Conservation (phyloP, 2,888 invertebrate genomes). For the Drosophila buzzatii region DNA sequence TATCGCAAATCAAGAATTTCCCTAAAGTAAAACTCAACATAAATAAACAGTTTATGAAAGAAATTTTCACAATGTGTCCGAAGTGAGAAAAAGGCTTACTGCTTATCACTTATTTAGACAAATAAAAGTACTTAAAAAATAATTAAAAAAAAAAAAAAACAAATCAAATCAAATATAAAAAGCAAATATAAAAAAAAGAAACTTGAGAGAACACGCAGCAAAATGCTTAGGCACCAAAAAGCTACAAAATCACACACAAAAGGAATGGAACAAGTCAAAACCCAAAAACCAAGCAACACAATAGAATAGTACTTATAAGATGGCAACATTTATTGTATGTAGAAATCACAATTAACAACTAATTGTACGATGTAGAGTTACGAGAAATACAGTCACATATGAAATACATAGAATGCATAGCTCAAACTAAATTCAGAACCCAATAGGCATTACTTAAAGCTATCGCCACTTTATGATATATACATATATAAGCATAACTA, state of each 20-base stretch:
- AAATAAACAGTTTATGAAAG: constrained; percentile 2
- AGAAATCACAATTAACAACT: constrained; percentile 41
- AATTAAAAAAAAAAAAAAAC: constrained; percentile 27
- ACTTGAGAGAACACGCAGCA: constrained; percentile 72
- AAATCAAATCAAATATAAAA: constrained; percentile 2
- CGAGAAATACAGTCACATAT: constrained; percentile 25
- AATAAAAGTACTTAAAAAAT: constrained; percentile 22
- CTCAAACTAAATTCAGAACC: constrained; percentile 41
- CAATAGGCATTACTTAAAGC: constrained; percentile 26
- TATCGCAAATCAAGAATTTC: constrained; percentile 11
- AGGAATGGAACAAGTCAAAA: constrained; percentile 57
- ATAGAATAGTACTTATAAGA: constrained; percentile 56
- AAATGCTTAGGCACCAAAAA: constrained; percentile 80
- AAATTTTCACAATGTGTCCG: constrained; percentile 23
- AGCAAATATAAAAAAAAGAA: constrained; percentile 22
- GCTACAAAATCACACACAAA: constrained; percentile 72
- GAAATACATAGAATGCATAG: constrained; percentile 34
- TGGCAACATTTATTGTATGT: constrained; percentile 35
- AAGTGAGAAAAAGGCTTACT: constrained; percentile 31
- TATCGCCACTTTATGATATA: constrained; percentile 29
- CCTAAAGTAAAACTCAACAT: constrained; percentile 10
- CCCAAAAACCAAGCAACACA: constrained; percentile 56
- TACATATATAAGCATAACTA: constrained; percentile 29
- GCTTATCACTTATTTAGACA: constrained; percentile 44
- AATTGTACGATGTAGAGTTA: constrained; percentile 46